Base-by-base conservation (phyloP, 2,113 vertebrate species). In the Saguinus midas region DNA sequence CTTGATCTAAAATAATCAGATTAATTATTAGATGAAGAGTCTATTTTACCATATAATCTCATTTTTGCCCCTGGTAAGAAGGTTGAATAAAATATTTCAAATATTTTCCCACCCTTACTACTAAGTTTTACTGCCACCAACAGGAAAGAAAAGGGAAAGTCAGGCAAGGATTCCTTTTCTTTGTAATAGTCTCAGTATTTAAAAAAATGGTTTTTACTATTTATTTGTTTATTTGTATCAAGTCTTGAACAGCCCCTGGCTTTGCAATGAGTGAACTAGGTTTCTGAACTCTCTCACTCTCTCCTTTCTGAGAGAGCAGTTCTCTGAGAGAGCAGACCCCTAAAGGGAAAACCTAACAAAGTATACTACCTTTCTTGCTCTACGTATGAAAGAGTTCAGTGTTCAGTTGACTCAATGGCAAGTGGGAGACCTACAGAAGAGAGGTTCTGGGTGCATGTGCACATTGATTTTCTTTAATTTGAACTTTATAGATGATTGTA, bases 71-170 rank as follows among this genome's bases (percentile, higher is more conserved):
- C 48, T 80, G 8, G 55, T 57, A 58, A 68, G 23, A 87, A 43
- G 14, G 14, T 45, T 70, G 43, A 73, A 73, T 75, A 84, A 80
- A 94, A 91, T 72, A 79, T 29, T 86, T 92, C 21, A 76, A 48
- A 25, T 82, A 45, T 80, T 87, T 79, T 70, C 16, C 66, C 45
- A 78, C 27, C 13, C 29, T 87, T 82, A 72, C 6, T 87, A 87
- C 48, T 84, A 83, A 73, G 52, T 57, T 84, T 80, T 80, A 85
- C 25, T 9, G 73, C 17, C 45, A 66, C 9, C 32, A 14, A 43
- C 17, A 92, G 40, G 29, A 93, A 75, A 68, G 57, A 90, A 81
- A 86, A 94, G 29, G n/a, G 91, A 92, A 75, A 86, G 8, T 81
- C 68, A 79, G 13, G 32, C 35, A 95, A 52, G 27, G 20, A 61